phyloP scores from a whole-genome alignment of 1,140 invertebrate genomes.

The Pogonognathellus flavescens region DNA sequence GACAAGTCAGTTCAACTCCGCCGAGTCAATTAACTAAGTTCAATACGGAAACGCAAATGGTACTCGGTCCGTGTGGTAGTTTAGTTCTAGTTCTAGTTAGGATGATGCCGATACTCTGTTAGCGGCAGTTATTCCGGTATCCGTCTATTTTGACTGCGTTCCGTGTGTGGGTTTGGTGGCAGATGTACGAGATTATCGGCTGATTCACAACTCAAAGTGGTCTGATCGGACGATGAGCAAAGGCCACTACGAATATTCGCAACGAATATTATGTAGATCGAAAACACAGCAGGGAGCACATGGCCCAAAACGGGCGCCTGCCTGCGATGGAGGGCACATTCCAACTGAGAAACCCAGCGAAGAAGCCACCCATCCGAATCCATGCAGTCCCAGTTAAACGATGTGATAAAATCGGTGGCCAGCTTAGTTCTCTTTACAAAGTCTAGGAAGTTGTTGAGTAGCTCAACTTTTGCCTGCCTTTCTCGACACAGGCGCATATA shows the following conservation, averaged over 20 bases:
- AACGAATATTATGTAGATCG: background rate
- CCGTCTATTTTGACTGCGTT: background rate
- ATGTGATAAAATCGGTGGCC: background rate
- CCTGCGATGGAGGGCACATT: constrained; percentile 60
- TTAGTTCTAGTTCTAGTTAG: too few species aligned
- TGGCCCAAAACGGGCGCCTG: constrained; percentile 46
- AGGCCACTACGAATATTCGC: constrained; percentile 11
- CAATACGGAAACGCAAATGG: too few species aligned
- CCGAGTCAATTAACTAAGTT: too few species aligned
- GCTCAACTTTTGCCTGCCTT: constrained; percentile 17
- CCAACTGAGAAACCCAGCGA: constrained; percentile 51
- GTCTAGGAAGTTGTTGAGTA: too few species aligned
- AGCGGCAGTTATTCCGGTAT: too few species aligned
- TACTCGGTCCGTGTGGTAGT: too few species aligned
- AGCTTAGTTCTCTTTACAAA: background rate
- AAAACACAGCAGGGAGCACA: constrained; percentile 36
- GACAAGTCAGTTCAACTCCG: too few species aligned
- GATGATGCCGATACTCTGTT: too few species aligned
- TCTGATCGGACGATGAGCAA: background rate
- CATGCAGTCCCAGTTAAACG: background rate
- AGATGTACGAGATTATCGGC: background rate
- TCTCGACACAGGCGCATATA: constrained; percentile 29
- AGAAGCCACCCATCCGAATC: constrained; percentile 37
- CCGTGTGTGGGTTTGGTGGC: background rate
- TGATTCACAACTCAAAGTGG: background rate